Evolutionary conservation across 2,888 invertebrate species (phyloP), one percentile per base, ranked within the genome.

Genomic region (Phengaris alcon): DNA sequence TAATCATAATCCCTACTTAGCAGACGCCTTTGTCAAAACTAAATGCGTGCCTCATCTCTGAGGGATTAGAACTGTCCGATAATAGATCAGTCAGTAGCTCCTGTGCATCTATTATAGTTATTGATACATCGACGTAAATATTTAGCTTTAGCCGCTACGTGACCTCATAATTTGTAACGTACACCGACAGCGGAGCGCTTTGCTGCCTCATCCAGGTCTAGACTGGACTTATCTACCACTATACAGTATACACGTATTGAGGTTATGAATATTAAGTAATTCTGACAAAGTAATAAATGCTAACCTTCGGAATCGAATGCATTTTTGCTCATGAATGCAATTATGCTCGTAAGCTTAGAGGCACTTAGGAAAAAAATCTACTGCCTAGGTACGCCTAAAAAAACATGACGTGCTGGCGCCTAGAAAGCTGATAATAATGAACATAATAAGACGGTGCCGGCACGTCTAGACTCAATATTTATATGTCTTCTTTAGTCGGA

Each of bases 401-500:
- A 64, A 44, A 12, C 12, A 6, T 64, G 22, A 22, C 22, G 35
- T 44, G 12, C 35, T 64, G 64, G 64, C 64, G 64, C 12, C 44
- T 44, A 35, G 64, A 64, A 15, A 48, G 70, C 22, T 70, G 10
- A 70, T 70, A 69, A 69, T 69, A 51, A 52, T 70, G 70, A 15
- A 70, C 48, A 15, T 15, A 70, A 70, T 48, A 70, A 70, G 22
- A 54, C 54, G 72, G 72, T 54, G 52, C 72, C 72, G 22, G 54
- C 54, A 52, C 13, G 72, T 72, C 72, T 72, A 72, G 72, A 72
- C 72, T 72, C 54, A 35, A 52, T 72, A 72, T 72, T 72, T 72
- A 72, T n/a, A n/a, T 72, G 72, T 72, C 54, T 72, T 72, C 72
- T 72, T 52, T 51, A 22, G 51, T 70, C 70, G 70, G 64, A 13